phyloP scores from a whole-genome alignment of 2,888 invertebrate genomes.

The Hoplodrina ambigua region DNA sequence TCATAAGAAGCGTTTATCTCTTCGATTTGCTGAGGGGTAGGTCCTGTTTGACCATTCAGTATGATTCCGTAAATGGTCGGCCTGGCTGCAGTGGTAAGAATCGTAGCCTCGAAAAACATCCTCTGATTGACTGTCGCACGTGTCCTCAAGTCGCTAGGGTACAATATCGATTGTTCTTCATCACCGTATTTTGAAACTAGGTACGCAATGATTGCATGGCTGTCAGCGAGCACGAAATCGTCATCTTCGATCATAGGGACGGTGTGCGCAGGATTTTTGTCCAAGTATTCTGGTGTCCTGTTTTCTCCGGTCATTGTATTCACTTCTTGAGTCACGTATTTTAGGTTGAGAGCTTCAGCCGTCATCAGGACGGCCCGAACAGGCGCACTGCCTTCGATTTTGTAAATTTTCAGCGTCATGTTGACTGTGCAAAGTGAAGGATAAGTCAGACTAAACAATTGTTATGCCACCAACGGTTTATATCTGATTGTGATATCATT shows the following conservation, averaged over 20 bases:
- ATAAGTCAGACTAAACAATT: neutral
- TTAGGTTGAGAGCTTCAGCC: constrained; percentile 67
- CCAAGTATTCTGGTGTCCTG: constrained; percentile 65
- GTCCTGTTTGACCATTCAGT: neutral
- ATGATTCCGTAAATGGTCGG: neutral
- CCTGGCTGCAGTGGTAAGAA: constrained; percentile 58
- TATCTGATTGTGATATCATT: constrained; percentile 19
- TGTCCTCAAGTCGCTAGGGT: constrained; percentile 67
- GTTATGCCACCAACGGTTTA: neutral
- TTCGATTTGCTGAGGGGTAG: constrained; percentile 52
- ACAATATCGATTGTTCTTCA: constrained; percentile 65
- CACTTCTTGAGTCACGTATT: constrained; percentile 63
- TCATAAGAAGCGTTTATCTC: constrained; percentile 67
- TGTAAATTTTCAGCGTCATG: constrained; percentile 64
- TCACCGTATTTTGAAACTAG: constrained; percentile 74
- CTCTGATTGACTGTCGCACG: constrained; percentile 71
- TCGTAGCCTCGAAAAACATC: constrained; percentile 69
- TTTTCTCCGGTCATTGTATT: constrained; percentile 62
- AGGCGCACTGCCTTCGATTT: constrained; percentile 67
- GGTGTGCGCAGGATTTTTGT: constrained; percentile 72
- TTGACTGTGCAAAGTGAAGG: constrained; percentile 53
- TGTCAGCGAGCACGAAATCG: constrained; percentile 70
- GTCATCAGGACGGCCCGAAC: constrained; percentile 70
- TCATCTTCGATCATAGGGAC: constrained; percentile 74
- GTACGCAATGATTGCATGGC: constrained; percentile 74